Percentiles rank a stretch among this genome's conserved stretches.
Evolutionary conservation across 2,113 vertebrate species (phyloP).

Genomic region (Rhea americana): DNA sequence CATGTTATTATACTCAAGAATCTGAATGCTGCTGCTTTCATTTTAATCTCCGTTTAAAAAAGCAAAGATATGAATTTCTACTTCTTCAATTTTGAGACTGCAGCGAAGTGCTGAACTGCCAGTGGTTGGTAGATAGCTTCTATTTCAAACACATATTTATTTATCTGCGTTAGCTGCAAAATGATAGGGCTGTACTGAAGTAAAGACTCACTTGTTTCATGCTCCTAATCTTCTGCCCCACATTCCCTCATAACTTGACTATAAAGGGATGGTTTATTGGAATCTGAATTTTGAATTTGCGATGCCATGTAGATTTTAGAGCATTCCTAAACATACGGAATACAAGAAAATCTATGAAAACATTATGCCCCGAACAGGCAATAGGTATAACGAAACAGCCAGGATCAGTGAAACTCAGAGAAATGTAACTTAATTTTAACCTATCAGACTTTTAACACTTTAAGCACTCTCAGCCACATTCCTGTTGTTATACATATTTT

Average conservation of each 20-base stretch:
- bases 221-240: slow-evolving; percentile 40
- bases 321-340: not conserved
- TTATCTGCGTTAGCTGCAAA: slow-evolving; percentile 58
- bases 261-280: slow-evolving; percentile 35
- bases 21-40: not conserved
- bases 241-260: slow-evolving; percentile 36
- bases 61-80: not conserved
- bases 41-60: slow-evolving; percentile 31
- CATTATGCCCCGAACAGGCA: not conserved
- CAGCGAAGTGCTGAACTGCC: slow-evolving; percentile 9
- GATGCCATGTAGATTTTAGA: slow-evolving; percentile 8
- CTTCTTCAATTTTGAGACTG: slow-evolving; percentile 40
- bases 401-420: not conserved
- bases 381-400: not conserved
- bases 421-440: not conserved
- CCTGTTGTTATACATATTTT: not conserved
- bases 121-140: slow-evolving; percentile 56
- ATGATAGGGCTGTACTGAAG: slow-evolving; percentile 48
- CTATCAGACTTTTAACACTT: slow-evolving; percentile 17
- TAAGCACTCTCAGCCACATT: not conserved
- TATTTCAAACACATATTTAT: slow-evolving; percentile 60
- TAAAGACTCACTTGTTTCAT: slow-evolving; percentile 40
- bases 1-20: not conserved
- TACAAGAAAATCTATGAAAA: not conserved
- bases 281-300: slow-evolving; percentile 10